Evolutionary conservation across 2,888 invertebrate genomes (phyloP), one percentile per base, ranked within the genome.

Genomic region (Trichogramma dendrolimi): DNA sequence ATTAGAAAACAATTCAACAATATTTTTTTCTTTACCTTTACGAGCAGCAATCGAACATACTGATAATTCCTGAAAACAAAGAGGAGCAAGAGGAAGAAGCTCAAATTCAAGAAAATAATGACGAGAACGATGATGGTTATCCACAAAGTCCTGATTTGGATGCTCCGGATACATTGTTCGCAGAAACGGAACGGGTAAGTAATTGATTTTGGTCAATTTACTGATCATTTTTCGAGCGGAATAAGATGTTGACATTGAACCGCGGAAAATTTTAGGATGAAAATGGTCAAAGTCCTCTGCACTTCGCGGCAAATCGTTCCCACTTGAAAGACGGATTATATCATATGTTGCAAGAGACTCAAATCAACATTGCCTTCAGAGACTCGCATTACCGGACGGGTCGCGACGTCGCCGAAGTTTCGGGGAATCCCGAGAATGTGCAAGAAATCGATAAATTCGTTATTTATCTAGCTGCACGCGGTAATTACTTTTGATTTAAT

Each of bases 361-460:
- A 89, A 69, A 86, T 90, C 39, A 92, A 90, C 76, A 82, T 94
- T 55, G 91, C 89, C 1, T 91, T 87, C 74, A 83, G 94, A 57
- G 94, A 95, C 77, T 91, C 91, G 71, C 79, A 91, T n/a, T 94
- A 93, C 77, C 83, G 92, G 49, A 94, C 94, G 0, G 91, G 92
- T 0, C 81, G 94, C 48, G 94, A 94, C 77, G 89, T 94, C 44
- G 92, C 93, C 10, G 83, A 89, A 57, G 89, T 91, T 72, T 89
- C 91, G 0, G 88, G 88, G 68, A 85, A 92, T 53, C 83, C 85
- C 0, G 90, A 90, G 55, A 95, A 94, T 75, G 89, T 92, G 0
- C 82, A 82, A 7, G 91, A 92, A 73, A 90, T 95, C 66, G 94
- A 94, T 80, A 84, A 86, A 74, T 93, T 86, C 81, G 85, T 94